phyloP scores from a whole-genome alignment of 2,888 invertebrate genomes.

The Celastrina argiolus region DNA sequence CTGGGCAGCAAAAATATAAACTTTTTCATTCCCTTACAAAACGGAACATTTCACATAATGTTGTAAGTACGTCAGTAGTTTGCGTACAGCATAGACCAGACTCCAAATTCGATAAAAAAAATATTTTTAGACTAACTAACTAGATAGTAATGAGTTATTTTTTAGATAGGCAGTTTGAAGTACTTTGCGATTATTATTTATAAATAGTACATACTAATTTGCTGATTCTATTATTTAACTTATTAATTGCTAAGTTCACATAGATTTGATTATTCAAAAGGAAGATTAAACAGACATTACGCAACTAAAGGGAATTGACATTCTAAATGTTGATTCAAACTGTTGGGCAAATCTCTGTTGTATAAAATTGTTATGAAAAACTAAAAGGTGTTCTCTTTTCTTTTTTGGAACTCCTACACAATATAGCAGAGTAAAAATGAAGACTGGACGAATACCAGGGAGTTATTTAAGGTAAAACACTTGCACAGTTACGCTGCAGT shows the following conservation, averaged over 20 bases:
- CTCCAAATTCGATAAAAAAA: too few relatives aligned
- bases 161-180: neutral
- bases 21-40: neutral
- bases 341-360: neutral
- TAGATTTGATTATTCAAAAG: neutral
- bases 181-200: neutral
- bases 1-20: constrained; percentile 19
- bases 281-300: neutral
- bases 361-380: neutral
- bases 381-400: constrained; percentile 21
- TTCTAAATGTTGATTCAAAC: neutral
- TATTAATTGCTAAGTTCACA: neutral
- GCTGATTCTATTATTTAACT: neutral
- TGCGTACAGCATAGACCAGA: too few relatives aligned
- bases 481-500: constrained; percentile 9
- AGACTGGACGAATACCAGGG: constrained; percentile 20
- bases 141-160: neutral
- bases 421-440: constrained; percentile 18
- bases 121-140: too few relatives aligned
- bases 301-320: neutral
- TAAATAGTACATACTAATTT: neutral
- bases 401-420: constrained; percentile 21
- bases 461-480: constrained; percentile 18
- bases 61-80: neutral
- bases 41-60: neutral